Base-by-base conservation (phyloP, 2,888 invertebrate genomes). In the Ophioninae sp. region DNA sequence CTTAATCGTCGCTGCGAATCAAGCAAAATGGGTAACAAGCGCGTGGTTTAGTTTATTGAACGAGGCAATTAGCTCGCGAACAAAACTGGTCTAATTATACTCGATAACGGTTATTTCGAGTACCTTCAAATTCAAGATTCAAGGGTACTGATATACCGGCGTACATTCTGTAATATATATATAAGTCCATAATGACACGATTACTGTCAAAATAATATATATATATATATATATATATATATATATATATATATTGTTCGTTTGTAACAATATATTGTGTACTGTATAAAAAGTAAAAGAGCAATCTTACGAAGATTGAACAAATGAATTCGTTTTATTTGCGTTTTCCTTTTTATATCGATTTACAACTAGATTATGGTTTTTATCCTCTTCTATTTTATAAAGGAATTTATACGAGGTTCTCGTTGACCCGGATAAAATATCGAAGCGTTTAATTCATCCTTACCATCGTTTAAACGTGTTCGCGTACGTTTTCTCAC, bases 251-350 rank as follows among this genome's bases (percentile, higher is more conserved):
- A 59, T 20, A 75, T 75, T 75, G 74, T 59, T 79, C 77, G 51
- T 76, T 68, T 74, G 80, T 75, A 80, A 80, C 74, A 80, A 80
- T 80, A 76, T 79, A 82, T 80, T 73, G 74, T 86, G 86, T 83
- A 84, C 77, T 75, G 82, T 87, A 81, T 80, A 77, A 67, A 74
- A 76, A 72, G 73, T 30, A 63, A 77, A 77, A 56, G 75, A 63
- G 22, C 71, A 79, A 51, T 51, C n/a, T 17, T 44, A 72, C 67
- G 22, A 77, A 72, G 37, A 77, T 80, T 83, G 59, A 74, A 79
- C 81, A 78, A 61, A 78, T 65, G 39, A 65, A 68, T 81, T 73
- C 41, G 51, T 75, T 83, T 82, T 80, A 73, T 69, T 83, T 80
- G 51, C 56, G 65, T 44, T 63, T 64, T 77, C 59, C 58, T 61